Evolutionary conservation across 2,797 vertebrate genomes (phyloP).

Genomic region (Anas bahamensis): DNA sequence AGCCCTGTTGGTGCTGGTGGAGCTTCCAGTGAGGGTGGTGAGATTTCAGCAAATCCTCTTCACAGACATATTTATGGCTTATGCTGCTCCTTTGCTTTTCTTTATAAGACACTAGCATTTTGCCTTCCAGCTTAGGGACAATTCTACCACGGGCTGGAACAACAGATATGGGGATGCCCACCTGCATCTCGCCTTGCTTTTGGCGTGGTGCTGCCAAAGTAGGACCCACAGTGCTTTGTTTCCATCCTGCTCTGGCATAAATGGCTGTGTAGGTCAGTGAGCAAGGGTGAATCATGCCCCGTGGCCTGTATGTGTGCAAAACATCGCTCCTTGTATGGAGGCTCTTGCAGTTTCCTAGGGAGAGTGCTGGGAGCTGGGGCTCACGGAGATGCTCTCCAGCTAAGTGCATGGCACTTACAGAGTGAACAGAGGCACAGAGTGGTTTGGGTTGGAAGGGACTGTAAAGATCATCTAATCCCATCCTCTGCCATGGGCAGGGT

Average conservation of each 20-base stretch:
- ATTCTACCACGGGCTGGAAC: neutral
- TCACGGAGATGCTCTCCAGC: neutral
- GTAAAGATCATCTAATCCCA: neutral
- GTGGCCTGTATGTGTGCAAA: neutral
- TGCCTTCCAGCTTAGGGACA: neutral
- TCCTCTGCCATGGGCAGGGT: neutral
- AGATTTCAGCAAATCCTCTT: neutral
- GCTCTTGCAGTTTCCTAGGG: neutral
- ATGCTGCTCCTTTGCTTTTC: neutral
- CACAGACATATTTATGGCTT: neutral
- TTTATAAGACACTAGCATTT: neutral
- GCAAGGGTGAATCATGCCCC: neutral
- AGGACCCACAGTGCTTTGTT: neutral
- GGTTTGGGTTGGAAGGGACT: too few species aligned
- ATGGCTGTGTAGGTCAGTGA: neutral
- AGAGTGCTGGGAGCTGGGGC: neutral
- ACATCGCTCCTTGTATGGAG: neutral
- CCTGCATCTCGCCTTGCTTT: neutral
- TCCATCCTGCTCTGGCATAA: neutral
- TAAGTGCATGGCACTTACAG: neutral
- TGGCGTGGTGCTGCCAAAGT: neutral
- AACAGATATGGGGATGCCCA: rapidly evolving
- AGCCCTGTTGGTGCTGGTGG: neutral
- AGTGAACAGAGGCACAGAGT: too few species aligned
- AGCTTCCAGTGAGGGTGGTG: neutral